These are phyloP conservation scores for Egretta garzetta DNA, from an alignment of 2,113 vertebrate species.

Conservation along the genomic window DNA sequence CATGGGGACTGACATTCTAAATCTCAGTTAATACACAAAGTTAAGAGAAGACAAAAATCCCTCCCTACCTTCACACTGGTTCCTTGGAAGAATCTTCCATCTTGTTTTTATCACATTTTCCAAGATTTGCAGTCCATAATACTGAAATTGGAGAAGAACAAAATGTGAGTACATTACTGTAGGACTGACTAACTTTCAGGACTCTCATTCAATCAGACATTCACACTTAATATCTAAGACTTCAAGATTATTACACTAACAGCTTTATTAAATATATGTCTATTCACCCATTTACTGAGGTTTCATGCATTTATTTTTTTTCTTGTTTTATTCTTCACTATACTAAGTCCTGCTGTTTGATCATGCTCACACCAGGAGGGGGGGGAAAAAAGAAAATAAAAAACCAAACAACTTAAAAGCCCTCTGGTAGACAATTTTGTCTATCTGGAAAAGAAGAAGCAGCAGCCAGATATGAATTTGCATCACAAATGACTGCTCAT, in stretches of 20 bases:
- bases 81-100: slow-evolving; percentile 97
- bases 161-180: slow-evolving; percentile 70
- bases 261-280: slow-evolving; percentile 70
- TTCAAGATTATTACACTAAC: slow-evolving; percentile 74
- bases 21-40: not conserved
- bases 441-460: slow-evolving; percentile 67
- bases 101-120: slow-evolving; percentile 98
- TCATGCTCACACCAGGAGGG: slow-evolving; percentile 90
- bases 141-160: slow-evolving; percentile 89
- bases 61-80: slow-evolving; percentile 94
- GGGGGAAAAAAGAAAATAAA: not conserved
- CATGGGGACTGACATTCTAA: not conserved
- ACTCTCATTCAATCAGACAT: slow-evolving; percentile 79
- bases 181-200: slow-evolving; percentile 59
- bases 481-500: slow-evolving; percentile 72
- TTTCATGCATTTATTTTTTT: slow-evolving; percentile 82
- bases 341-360: slow-evolving; percentile 90
- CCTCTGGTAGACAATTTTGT: slow-evolving; percentile 71
- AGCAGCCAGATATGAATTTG: slow-evolving; percentile 76
- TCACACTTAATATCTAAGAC: slow-evolving; percentile 78
- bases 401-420: slow-evolving; percentile 27
- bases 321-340: slow-evolving; percentile 71
- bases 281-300: slow-evolving; percentile 80
- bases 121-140: slow-evolving; percentile 97
- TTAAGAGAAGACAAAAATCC: not conserved